phyloP scores from a whole-genome alignment of 2,113 vertebrate genomes.

The Phrynosoma blainvillii region DNA sequence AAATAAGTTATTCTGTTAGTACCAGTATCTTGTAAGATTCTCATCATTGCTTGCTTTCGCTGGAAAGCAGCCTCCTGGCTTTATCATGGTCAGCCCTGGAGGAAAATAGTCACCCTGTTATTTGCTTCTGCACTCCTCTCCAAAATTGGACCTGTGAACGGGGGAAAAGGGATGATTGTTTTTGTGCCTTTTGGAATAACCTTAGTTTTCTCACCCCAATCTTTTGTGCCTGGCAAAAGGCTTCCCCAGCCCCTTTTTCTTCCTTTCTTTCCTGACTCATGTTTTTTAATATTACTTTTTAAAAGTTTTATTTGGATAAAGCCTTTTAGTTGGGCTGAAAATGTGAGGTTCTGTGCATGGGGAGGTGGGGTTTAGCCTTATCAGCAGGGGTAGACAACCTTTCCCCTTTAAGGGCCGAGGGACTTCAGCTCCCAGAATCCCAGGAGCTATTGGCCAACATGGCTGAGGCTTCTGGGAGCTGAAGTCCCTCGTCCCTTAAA shows the following conservation, averaged over 20 bases:
- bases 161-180: not conserved
- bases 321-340: not conserved
- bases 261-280: slow-evolving; percentile 32
- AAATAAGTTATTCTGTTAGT: not conserved
- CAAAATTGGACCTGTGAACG: not conserved
- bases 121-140: not conserved
- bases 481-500: too few relatives aligned
- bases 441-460: too few relatives aligned
- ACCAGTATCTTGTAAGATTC: not conserved
- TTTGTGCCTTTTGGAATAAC: slow-evolving; percentile 19
- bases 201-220: not conserved
- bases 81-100: not conserved
- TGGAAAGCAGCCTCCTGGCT: not conserved
- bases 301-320: slow-evolving; percentile 51
- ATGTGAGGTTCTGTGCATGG: slow-evolving; percentile 37
- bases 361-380: too few relatives aligned
- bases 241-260: slow-evolving; percentile 24
- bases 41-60: not conserved
- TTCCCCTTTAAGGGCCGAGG: slow-evolving; percentile 2
- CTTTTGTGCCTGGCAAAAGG: slow-evolving; percentile 33
- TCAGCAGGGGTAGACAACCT: too few relatives aligned
- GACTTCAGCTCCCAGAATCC: too few relatives aligned
- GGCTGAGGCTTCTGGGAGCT: too few relatives aligned
- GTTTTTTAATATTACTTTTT: slow-evolving; percentile 57
- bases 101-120: not conserved